These are phyloP conservation scores for Archilochus colubris DNA, from an alignment of 2,113 vertebrate species.

Conservation along the genomic window DNA sequence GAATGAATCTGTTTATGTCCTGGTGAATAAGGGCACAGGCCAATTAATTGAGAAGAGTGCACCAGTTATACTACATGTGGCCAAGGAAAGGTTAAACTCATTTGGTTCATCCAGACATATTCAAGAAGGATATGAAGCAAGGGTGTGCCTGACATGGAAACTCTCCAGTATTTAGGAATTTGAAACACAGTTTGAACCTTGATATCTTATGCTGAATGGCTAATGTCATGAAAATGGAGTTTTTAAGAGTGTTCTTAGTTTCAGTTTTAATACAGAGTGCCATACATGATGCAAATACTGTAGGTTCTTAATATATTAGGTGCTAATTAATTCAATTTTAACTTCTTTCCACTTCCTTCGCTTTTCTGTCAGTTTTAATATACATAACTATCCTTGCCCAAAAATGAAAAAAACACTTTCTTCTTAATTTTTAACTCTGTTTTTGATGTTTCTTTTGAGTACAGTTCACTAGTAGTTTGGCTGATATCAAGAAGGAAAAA, in stretches of 20 bases:
- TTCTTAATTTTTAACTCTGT: background rate
- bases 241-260: background rate
- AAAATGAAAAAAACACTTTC: background rate
- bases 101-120: background rate
- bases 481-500: constrained; percentile 19
- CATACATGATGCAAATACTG: background rate
- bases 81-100: background rate
- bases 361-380: constrained; percentile 17
- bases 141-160: background rate
- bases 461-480: constrained; percentile 21
- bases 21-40: background rate
- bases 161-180: background rate
- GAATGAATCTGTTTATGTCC: background rate
- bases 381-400: background rate
- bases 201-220: background rate
- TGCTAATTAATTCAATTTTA: background rate
- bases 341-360: background rate
- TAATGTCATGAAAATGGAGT: background rate
- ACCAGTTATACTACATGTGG: background rate
- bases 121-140: background rate
- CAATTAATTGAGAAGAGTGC: background rate
- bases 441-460: constrained; percentile 4
- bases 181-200: background rate
- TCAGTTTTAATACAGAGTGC: background rate
- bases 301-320: background rate